Evolutionary conservation across 2,797 vertebrate genomes (phyloP).

Genomic region (Bryconaethiops microstoma): DNA sequence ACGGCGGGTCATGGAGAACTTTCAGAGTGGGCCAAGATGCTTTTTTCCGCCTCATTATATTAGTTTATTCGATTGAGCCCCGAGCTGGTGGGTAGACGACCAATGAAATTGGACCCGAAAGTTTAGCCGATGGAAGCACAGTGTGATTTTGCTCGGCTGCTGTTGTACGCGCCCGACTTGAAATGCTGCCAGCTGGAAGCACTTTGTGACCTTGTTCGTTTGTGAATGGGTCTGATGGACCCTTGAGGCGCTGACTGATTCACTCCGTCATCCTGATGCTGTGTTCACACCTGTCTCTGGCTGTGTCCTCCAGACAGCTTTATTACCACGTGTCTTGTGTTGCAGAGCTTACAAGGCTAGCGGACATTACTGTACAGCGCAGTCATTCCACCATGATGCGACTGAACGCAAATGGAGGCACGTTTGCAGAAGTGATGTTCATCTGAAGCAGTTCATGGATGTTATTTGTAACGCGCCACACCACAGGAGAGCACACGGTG

Average conservation of each 20-base stretch:
- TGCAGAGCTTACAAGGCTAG: neutral
- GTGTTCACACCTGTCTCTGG: constrained; percentile 33
- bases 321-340: neutral
- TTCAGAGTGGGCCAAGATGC: too few relatives aligned
- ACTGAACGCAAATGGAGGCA: neutral
- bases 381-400: neutral
- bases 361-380: neutral
- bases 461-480: too few relatives aligned
- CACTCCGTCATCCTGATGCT: neutral
- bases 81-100: neutral
- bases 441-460: too few relatives aligned
- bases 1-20: too few relatives aligned
- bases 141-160: too few relatives aligned
- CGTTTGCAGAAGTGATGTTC: neutral
- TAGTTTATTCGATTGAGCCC: neutral
- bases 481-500: too few relatives aligned
- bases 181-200: neutral
- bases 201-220: constrained; percentile 42
- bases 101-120: neutral
- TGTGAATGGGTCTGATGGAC: constrained; percentile 8
- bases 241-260: constrained; percentile 16
- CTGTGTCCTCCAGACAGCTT: constrained; percentile 16
- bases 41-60: too few relatives aligned
- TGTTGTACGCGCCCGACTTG: neutral
- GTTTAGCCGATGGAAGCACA: too few relatives aligned